phyloP scores from a whole-genome alignment of 2,888 invertebrate genomes.

The Aleiodes testaceus region DNA sequence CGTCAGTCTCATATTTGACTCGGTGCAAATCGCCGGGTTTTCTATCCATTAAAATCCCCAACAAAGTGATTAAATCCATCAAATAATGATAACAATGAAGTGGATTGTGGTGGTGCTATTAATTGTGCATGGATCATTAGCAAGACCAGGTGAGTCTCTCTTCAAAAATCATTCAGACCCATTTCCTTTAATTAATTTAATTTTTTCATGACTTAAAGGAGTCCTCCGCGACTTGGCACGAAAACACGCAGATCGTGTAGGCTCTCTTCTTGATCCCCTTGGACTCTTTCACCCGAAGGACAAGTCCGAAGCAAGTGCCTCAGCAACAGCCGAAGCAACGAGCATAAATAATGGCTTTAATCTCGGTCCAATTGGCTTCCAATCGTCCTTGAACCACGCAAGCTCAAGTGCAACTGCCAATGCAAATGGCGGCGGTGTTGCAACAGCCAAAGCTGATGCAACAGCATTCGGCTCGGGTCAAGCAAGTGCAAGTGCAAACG shows the following conservation, averaged over 20 bases:
- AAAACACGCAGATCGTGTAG: conserved; percentile 34
- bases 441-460: conserved; percentile 47
- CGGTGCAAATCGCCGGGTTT: conserved; percentile 51
- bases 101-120: conserved; percentile 63
- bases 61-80: conserved; percentile 21
- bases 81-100: conserved; percentile 57
- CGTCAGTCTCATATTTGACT: conserved; percentile 64
- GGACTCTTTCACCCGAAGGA: conserved; percentile 57
- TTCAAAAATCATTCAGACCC: too few species aligned
- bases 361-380: conserved; percentile 61
- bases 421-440: conserved; percentile 46
- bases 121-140: conserved; percentile 53
- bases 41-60: neutral
- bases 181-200: neutral
- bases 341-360: conserved; percentile 56
- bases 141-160: conserved; percentile 64
- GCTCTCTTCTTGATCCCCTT: conserved; percentile 61
- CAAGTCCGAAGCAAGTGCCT: conserved; percentile 34
- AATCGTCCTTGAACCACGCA: conserved; percentile 54
- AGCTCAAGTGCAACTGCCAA: conserved; percentile 56
- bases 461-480: conserved; percentile 37
- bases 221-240: conserved; percentile 44
- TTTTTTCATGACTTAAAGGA: conserved; percentile 43
- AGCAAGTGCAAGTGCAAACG: conserved; percentile 48
- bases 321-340: conserved; percentile 50